phyloP scores from a whole-genome alignment of 2,113 vertebrate genomes.

The Phoenicopterus ruber region DNA sequence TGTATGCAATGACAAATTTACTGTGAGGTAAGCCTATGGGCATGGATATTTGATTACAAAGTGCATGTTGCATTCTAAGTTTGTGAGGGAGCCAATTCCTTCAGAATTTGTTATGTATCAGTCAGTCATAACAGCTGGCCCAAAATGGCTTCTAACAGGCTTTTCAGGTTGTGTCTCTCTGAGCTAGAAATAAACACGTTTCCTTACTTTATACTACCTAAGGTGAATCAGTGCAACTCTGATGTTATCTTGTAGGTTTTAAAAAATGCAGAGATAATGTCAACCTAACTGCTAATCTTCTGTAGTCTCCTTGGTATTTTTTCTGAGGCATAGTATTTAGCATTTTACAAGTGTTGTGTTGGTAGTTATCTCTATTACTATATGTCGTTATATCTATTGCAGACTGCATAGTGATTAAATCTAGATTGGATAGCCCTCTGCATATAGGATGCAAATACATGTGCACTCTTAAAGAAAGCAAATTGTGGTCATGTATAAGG shows the following conservation, averaged over 20 bases:
- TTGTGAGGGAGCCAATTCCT: background rate
- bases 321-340: background rate
- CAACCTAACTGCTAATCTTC: background rate
- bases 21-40: background rate
- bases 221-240: background rate
- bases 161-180: background rate
- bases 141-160: background rate
- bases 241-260: background rate
- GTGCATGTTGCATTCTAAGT: background rate
- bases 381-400: background rate
- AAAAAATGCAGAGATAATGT: background rate
- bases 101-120: background rate
- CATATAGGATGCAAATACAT: background rate
- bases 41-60: background rate
- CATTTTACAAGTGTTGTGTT: background rate
- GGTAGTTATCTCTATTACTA: background rate
- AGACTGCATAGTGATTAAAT: background rate
- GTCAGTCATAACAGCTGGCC: background rate
- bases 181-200: background rate
- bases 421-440: background rate
- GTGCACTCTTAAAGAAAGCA: background rate
- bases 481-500: background rate
- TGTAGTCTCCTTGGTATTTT: background rate
- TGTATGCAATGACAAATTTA: background rate
- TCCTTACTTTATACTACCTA: background rate